Evolutionary conservation across 2,888 invertebrate genomes (phyloP), one percentile per base, ranked within the genome.

Genomic region (Beris chalybata): DNA sequence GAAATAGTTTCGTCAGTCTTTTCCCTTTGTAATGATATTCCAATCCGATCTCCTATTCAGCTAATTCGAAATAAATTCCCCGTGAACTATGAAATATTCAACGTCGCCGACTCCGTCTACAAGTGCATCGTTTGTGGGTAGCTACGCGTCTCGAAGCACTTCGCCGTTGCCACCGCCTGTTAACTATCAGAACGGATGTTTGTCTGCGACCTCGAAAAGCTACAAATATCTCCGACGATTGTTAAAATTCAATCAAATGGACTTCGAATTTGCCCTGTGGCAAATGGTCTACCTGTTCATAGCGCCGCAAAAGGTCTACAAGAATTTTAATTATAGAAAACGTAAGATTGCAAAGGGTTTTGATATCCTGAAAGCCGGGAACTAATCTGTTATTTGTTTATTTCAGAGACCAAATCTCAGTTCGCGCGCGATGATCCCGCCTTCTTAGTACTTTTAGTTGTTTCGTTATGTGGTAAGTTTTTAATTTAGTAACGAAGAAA

Each of bases 211-310:
- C 50, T 89, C 92, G 52, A 95, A 96, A 82, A 86, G 92, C 70
- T 92, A 92, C 81, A 91, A 92, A 83, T 95, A 95, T 81, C 82
- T 96, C 61, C 83, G 92, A 71, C 86, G 94, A 75, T 82, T 95
- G 68, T 84, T 94, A 68, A 92, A 93, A 80, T 95, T 96, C 77
- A 88, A 93, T 76, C 97, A 98, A 83, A 99, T 99, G 98, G 98
- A 99, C 82, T 99, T 99, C 83, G 97, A 99, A 79, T 98, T 96
- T 83, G 98, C 98, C 0, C 84, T 92, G n/a, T 99, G 98, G 98
- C 98, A 99, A 85, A 97, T 98, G 95, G 81, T 97, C 0, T 97
- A 97, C 79, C 83, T 99, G 70, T 93, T 99, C 77, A 86, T 92
- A 66, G 86, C 95, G 0, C 98, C 98, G 13, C 97, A 97, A 76